Conservation (phyloP, 1,140 invertebrate species). For the Magallana gigas region DNA sequence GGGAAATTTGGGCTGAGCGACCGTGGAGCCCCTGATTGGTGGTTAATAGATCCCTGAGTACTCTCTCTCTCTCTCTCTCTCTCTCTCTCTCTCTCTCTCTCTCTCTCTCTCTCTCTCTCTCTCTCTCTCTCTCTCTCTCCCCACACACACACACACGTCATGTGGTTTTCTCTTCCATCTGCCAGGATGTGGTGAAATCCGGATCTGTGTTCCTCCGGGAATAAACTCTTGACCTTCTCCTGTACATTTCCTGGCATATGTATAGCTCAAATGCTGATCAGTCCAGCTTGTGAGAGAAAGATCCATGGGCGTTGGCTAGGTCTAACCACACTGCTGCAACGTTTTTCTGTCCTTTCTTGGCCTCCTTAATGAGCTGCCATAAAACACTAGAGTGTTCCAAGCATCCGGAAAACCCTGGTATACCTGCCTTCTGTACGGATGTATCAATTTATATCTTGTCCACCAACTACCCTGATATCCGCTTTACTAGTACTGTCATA, state of each 20-base stretch:
- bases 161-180: conserved; percentile 40
- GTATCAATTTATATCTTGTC: conserved; percentile 49
- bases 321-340: conserved; percentile 41
- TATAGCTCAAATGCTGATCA: not conserved
- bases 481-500: conserved; percentile 45
- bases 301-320: conserved; percentile 53
- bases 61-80: too few species aligned
- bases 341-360: conserved; percentile 6
- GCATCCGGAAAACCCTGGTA: conserved; percentile 47
- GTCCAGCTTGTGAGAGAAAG: conserved; percentile 47
- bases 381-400: conserved; percentile 34
- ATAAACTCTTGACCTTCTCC: conserved; percentile 18
- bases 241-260: conserved; percentile 26
- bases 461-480: conserved; percentile 49
- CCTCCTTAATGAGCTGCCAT: conserved; percentile 37
- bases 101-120: too few species aligned
- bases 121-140: too few species aligned
- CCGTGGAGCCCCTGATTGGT: conserved; percentile 43
- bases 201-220: not conserved
- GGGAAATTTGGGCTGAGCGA: too few species aligned
- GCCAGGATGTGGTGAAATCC: not conserved
- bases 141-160: not conserved
- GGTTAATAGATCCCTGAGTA: not conserved
- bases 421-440: conserved; percentile 48
- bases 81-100: too few species aligned